These are phyloP conservation scores for Rosalia funebris DNA, from an alignment of 2,888 invertebrate genomes.

Conservation along the genomic window DNA sequence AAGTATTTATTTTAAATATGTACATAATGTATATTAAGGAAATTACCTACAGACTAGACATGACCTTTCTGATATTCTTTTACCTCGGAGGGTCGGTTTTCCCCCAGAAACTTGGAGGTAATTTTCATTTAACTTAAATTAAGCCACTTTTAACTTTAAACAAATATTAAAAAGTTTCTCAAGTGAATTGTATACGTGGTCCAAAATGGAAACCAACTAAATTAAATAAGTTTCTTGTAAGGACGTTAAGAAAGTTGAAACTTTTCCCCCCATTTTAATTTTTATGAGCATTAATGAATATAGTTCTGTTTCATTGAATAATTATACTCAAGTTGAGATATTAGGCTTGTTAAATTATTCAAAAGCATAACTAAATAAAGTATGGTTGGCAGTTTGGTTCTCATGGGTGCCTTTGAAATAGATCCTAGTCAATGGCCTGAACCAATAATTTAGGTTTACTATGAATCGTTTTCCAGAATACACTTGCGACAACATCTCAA, in stretches of 20 bases:
- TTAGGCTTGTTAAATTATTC: too few species aligned
- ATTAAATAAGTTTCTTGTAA: constrained; percentile 35
- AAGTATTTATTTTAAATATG: too few species aligned
- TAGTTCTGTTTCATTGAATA: constrained; percentile 26
- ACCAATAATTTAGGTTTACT: too few species aligned
- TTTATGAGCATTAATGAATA: constrained; percentile 20
- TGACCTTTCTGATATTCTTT: too few species aligned
- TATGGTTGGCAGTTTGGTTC: too few species aligned
- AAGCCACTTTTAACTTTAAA: constrained; percentile 29
- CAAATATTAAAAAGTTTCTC: constrained; percentile 33
- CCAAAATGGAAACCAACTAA: constrained; percentile 33
- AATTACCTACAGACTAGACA: too few species aligned
- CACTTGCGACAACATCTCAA: too few species aligned
- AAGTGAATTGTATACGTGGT: constrained; percentile 29
- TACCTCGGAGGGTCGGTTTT: constrained; percentile 1
- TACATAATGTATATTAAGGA: too few species aligned
- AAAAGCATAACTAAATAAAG: too few species aligned
- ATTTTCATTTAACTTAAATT: constrained; percentile 28
- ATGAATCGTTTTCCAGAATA: too few species aligned
- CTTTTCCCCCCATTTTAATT: constrained; percentile 27
- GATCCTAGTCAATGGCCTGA: too few species aligned
- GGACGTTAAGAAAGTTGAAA: constrained; percentile 28
- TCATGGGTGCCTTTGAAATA: too few species aligned
- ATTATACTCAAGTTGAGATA: constrained; percentile 18
- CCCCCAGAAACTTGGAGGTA: constrained; percentile 13